Evolutionary conservation across 2,113 vertebrate genomes (phyloP).

Genomic region (Osmerus mordax): DNA sequence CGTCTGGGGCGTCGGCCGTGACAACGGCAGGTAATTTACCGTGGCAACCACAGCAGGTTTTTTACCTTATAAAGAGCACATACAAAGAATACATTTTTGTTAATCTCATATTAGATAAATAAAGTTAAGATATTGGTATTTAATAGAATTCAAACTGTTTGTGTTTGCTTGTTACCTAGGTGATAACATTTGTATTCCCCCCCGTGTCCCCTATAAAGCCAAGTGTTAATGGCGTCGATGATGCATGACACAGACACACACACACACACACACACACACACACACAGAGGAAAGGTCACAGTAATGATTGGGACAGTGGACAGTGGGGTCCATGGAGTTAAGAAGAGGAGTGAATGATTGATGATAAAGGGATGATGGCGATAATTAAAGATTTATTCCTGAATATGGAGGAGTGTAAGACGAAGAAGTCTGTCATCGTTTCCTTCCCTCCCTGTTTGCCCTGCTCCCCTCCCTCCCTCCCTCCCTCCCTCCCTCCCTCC

Average conservation of each 20-base stretch:
- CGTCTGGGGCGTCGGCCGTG: conserved; percentile 95
- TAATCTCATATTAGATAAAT: too few relatives aligned
- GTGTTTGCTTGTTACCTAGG: too few relatives aligned
- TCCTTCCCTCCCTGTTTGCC: conserved; percentile 12
- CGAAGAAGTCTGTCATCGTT: conserved; percentile 23
- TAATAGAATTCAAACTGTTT: too few relatives aligned
- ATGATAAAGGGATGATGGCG: conserved; percentile 68
- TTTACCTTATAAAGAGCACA: too few relatives aligned
- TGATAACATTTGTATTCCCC: too few relatives aligned
- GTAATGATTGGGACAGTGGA: conserved; percentile 52
- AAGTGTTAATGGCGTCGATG: conserved; percentile 17
- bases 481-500: not conserved
- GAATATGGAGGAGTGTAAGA: conserved; percentile 38
- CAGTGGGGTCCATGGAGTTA: conserved; percentile 45
- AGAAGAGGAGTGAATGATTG: conserved; percentile 74
- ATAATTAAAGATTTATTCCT: conserved; percentile 79
- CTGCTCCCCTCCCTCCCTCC: not conserved
- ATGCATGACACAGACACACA: conserved; percentile 4
- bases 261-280: too few relatives aligned
- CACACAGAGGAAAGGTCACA: conserved; percentile 56
- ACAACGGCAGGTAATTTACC: conserved; percentile 89
- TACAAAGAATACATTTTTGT: too few relatives aligned
- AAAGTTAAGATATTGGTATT: too few relatives aligned
- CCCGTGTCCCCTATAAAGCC: too few relatives aligned
- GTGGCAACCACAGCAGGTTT: not conserved